Evolutionary conservation across 1,140 invertebrate species (phyloP).

Genomic region (Brachionus calyciflorus): DNA sequence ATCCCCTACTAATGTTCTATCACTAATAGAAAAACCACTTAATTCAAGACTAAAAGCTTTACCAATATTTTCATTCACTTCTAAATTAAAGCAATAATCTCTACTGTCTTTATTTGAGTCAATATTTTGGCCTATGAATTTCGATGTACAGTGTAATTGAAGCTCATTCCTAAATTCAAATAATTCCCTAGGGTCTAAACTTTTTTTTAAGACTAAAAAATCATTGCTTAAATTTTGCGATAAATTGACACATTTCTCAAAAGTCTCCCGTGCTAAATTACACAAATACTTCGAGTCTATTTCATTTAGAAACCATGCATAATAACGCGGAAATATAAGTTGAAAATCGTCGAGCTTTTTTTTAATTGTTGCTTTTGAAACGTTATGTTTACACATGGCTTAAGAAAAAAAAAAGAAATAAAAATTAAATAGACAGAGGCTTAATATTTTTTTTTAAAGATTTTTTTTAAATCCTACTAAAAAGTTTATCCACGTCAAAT

Average conservation of each 20-base stretch:
- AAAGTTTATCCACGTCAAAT: conserved; percentile 22
- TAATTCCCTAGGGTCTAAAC: background rate
- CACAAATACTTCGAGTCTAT: conserved; percentile 48
- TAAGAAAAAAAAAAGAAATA: background rate
- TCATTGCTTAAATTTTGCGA: background rate
- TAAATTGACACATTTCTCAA: conserved; percentile 23
- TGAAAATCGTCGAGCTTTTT: conserved; percentile 5
- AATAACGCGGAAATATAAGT: background rate
- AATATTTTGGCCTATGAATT: background rate
- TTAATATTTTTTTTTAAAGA: no score
- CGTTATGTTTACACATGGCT: background rate
- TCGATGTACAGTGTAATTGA: conserved; percentile 34
- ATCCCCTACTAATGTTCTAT: background rate
- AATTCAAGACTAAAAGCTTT: conserved; percentile 10
- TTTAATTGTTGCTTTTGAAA: conserved; percentile 1
- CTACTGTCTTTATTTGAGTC: background rate
- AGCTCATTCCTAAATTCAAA: background rate
- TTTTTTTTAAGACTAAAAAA: background rate
- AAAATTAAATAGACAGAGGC: background rate
- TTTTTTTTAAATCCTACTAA: background rate
- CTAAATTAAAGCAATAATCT: conserved; percentile 5
- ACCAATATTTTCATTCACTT: background rate
- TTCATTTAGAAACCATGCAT: conserved; percentile 42
- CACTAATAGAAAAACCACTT: background rate
- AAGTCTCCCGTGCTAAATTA: conserved; percentile 39